Percentiles rank a stretch among this genome's conserved stretches.
phyloP scores from a whole-genome alignment of 2,888 invertebrate species.

The Cosmia pyralina region DNA sequence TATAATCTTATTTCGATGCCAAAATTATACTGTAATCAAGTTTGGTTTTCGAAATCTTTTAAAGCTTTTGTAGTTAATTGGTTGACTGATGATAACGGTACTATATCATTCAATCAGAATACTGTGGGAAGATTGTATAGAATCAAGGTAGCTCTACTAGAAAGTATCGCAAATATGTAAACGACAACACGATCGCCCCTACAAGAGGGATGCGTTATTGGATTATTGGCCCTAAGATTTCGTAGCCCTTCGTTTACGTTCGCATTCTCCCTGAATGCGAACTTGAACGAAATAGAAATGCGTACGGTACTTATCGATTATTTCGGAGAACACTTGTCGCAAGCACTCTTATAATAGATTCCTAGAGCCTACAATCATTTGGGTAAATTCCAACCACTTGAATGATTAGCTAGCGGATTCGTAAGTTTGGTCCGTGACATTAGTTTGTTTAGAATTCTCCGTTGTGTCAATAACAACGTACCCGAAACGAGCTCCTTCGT shows the following conservation, averaged over 20 bases:
- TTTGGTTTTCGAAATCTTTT: constrained; percentile 22
- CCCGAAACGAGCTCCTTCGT: constrained; percentile 50
- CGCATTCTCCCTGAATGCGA: too few relatives aligned
- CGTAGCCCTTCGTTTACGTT: constrained; percentile 65
- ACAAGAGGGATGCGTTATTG: constrained; percentile 77
- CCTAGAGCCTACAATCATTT: constrained; percentile 16
- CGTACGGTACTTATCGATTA: constrained; percentile 50
- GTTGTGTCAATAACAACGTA: constrained; percentile 61
- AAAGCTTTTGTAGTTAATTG: constrained; percentile 15
- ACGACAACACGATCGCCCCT: constrained; percentile 54
- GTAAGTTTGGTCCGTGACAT: constrained; percentile 34
- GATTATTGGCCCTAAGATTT: constrained; percentile 80
- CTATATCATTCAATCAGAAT: constrained; percentile 16
- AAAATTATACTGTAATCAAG: constrained; percentile 11
- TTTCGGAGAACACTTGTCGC: constrained; percentile 37
- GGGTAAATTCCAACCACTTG: constrained; percentile 40
- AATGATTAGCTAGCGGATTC: constrained; percentile 20
- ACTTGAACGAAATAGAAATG: constrained; percentile 54
- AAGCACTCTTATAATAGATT: constrained; percentile 7
- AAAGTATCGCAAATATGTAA: constrained; percentile 33
- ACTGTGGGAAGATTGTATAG: constrained; percentile 15
- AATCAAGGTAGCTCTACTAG: constrained; percentile 39
- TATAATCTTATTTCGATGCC: neutral
- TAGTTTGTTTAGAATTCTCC: constrained; percentile 60
- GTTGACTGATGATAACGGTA: constrained; percentile 33